Evolutionary conservation across 1,140 invertebrate genomes (phyloP), one percentile per base, ranked within the genome.

Genomic region (Drosophila albomicans): DNA sequence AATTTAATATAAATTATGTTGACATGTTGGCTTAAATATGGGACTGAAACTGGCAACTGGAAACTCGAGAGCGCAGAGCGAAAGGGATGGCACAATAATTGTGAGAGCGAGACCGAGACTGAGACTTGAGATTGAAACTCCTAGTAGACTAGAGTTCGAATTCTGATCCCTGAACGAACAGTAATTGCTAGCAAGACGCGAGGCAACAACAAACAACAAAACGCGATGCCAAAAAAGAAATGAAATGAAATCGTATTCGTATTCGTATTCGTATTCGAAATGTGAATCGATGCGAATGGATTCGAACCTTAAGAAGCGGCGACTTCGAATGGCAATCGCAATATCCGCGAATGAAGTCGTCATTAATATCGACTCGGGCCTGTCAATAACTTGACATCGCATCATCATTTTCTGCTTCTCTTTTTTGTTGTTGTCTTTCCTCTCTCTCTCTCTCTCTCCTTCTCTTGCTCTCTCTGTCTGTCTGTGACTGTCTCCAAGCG

Each of bases 1-100:
- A 91, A 88, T 88, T 91, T 91, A 91, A 91, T 91, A 91, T 91
- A 91, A 91, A 91, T 91, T 91, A 91, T 91, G 88, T 91, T 91
- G 88, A 91, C 88, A 91, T 91, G 81, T 88, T 80, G 88, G 88
- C 82, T 88, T 89, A 88, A 91, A 91, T 84, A 85, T 85, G 81
- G 64, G 76, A 57, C 73, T 79, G 59, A 16, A 70, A 46, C 58
- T 35, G 46, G 67, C 28, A 62, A 51, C 64, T 49, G 13, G 38
- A 3, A 6, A 57, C 3, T 5, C 35, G 6, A 15, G 15, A 15
- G 15, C 15, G 52, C 5, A n/a, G n/a, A 3, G 30, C 7, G n/a
- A 16, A 0, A 6, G 13, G 3, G 1, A 5, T 25, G 20, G 20
- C 1, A 11, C 2, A 5, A 69, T 69, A 69, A 69, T 52, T 63